Evolutionary conservation across 2,888 invertebrate genomes (phyloP), one percentile per base, ranked within the genome.

Genomic region (Dolichopus griseipennis): DNA sequence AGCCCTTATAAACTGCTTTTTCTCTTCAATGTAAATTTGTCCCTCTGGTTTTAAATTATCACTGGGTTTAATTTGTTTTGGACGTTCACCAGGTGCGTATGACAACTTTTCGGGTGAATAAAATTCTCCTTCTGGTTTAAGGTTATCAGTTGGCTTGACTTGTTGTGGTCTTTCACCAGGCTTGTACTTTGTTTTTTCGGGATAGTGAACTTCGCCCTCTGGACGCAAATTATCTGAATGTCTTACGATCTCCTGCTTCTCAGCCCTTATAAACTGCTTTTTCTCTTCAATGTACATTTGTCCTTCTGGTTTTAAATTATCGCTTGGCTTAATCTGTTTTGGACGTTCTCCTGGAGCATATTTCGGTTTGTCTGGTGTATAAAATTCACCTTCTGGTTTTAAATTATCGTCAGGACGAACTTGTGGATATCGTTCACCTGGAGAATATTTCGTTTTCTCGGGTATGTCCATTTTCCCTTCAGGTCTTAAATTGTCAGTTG

Each of bases 351-450:
- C 84, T 61, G 77, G 84, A 74, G 69, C 73, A 75, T 77, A 64
- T 74, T 79, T 71, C 65, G 74, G 78, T 72, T 79, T 81, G 61
- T 83, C 82, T 61, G 74, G 73, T 43, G 69, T 74, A 69, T 80
- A 79, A 70, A 85, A 85, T 0, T 77, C 75, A 8, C 79, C 79
- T 65, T 79, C 78, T 1, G 74, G 73, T 67, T 74, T 75, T 0
- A 90, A 78, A 77, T 90, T 90, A 75, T 90, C 88, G 71, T 82
- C 76, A 5, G 85, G 87, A 21, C 77, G 78, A 1, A 75, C 83
- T n/a, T 79, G 78, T 21, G 79, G 75, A 0, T 83, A 80, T 68
- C 83, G 75, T 71, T 85, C 85, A 27, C 82, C 84, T 2, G 84
- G 83, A 4, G 74, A 73, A 75, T 79, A 83, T 34, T 78, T 73